These are phyloP conservation scores for Lepidochrysops patricia DNA, from an alignment of 2,888 invertebrate genomes.

Conservation along the genomic window DNA sequence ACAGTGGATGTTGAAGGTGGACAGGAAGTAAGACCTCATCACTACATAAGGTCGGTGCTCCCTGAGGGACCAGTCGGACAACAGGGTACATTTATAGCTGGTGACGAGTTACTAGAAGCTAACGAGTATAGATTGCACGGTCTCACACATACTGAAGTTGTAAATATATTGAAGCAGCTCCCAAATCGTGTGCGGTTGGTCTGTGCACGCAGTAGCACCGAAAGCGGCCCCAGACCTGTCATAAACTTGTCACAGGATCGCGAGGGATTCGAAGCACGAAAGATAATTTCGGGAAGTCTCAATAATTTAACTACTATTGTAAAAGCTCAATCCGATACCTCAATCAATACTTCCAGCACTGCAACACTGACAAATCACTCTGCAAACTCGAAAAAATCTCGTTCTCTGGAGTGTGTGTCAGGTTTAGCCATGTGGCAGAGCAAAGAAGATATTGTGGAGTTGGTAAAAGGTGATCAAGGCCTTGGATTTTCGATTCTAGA, in stretches of 20 bases:
- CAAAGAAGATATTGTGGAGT: slow-evolving; percentile 92
- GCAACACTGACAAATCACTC: slow-evolving; percentile 83
- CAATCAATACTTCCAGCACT: slow-evolving; percentile 90
- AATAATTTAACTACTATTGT: slow-evolving; percentile 87
- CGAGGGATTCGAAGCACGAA: slow-evolving; percentile 86
- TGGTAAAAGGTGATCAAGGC: slow-evolving; percentile 95
- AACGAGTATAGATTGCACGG: slow-evolving; percentile 94
- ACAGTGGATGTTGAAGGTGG: slow-evolving; percentile 99
- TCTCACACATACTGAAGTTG: slow-evolving; percentile 96
- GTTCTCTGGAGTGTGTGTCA: slow-evolving; percentile 94
- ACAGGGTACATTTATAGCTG: slow-evolving; percentile 91
- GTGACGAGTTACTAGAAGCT: slow-evolving; percentile 97
- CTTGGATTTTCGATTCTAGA: slow-evolving; percentile 98
- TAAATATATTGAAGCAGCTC: slow-evolving; percentile 93
- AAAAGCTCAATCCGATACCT: slow-evolving; percentile 96
- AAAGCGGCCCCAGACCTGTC: slow-evolving; percentile 79
- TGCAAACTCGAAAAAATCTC: slow-evolving; percentile 82
- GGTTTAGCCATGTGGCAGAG: slow-evolving; percentile 98
- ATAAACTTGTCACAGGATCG: slow-evolving; percentile 86
- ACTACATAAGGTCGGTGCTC: slow-evolving; percentile 96
- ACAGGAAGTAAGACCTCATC: slow-evolving; percentile 97
- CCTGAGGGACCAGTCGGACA: slow-evolving; percentile 97
- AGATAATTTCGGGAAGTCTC: slow-evolving; percentile 89
- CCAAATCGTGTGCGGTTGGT: slow-evolving; percentile 93
- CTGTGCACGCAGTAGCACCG: slow-evolving; percentile 84